These are phyloP conservation scores for Mormyrus proboscirostris DNA, from an alignment of 2,797 vertebrate genomes.

Conservation along the genomic window DNA sequence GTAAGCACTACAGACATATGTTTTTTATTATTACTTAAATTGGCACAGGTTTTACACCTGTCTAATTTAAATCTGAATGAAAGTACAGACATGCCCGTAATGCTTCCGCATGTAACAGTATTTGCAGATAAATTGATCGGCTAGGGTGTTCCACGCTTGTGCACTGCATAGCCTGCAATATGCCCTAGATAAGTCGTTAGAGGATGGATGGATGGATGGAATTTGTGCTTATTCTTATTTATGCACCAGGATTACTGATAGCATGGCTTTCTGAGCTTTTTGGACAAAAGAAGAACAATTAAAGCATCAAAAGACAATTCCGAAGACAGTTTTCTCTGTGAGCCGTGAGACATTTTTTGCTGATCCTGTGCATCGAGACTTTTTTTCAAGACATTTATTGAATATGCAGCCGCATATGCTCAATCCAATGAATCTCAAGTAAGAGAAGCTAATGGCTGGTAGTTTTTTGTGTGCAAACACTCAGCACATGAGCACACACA, in stretches of 20 bases:
- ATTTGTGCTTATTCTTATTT: constrained; percentile 22
- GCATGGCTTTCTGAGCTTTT: not conserved
- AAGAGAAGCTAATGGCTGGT: not conserved
- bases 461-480: not conserved
- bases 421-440: not conserved
- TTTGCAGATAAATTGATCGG: not conserved
- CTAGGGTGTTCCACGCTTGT: not conserved
- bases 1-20: constrained; percentile 46
- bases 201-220: not conserved
- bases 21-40: constrained; percentile 50
- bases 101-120: not conserved
- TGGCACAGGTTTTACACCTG: constrained; percentile 46
- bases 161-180: not conserved
- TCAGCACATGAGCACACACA: not conserved
- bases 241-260: constrained; percentile 2
- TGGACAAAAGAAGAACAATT: not conserved
- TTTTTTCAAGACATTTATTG: not conserved
- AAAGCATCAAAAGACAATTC: not conserved
- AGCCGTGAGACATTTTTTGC: not conserved
- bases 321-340: not conserved
- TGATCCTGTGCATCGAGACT: not conserved
- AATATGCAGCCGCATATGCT: not conserved
- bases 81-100: constrained; percentile 31
- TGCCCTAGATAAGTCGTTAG: not conserved
- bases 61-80: constrained; percentile 17